These are phyloP conservation scores for Prenolepis imparis DNA, from an alignment of 2,888 invertebrate genomes.

Conservation along the genomic window DNA sequence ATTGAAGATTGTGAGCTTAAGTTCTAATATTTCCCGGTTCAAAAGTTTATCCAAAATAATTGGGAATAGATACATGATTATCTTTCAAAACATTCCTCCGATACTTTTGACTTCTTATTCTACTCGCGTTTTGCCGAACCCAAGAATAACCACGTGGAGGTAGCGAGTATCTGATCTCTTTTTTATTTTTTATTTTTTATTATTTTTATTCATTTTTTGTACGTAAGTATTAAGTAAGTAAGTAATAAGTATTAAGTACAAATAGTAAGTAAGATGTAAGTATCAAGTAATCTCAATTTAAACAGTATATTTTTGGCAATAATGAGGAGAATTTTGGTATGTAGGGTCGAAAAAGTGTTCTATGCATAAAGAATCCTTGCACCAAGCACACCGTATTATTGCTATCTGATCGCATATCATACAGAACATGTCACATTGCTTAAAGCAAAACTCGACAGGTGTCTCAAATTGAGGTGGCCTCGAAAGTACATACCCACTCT, in stretches of 20 bases:
- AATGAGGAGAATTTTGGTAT: background rate
- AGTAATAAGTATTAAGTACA: too few relatives aligned
- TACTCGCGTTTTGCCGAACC: constrained; percentile 7
- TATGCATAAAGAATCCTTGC: background rate
- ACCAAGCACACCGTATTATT: background rate
- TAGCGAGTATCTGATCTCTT: too few relatives aligned
- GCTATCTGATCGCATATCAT: background rate
- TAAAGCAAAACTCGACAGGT: background rate
- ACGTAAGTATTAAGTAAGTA: too few relatives aligned
- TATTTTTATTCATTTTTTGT: too few relatives aligned
- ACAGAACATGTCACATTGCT: background rate
- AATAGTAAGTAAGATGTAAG: background rate
- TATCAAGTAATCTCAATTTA: background rate
- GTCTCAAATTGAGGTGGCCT: background rate
- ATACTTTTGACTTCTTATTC: background rate
- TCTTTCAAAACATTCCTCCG: too few relatives aligned
- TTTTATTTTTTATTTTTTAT: too few relatives aligned
- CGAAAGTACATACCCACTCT: background rate
- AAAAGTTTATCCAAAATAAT: too few relatives aligned
- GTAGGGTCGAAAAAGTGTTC: background rate
- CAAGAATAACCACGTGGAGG: too few relatives aligned
- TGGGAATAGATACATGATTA: too few relatives aligned
- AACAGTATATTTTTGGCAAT: background rate
- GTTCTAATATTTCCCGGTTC: too few relatives aligned
- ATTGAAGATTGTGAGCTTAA: too few relatives aligned